Percentiles rank a stretch among this genome's conserved stretches.
Evolutionary conservation across 2,888 invertebrate species (phyloP).

Genomic region (Oscheius sp.): DNA sequence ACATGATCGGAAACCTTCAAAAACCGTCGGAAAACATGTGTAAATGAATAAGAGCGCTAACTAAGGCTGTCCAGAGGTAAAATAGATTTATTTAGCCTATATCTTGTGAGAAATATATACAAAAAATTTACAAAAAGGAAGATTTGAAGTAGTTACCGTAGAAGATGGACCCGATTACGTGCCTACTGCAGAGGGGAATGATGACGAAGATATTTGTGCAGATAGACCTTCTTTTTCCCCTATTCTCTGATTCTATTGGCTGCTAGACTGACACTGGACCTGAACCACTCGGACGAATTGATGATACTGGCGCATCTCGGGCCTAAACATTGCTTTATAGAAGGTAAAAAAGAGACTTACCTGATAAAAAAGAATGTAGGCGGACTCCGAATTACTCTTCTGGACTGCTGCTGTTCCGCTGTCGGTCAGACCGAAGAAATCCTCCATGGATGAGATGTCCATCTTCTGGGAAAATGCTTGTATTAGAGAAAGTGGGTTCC

Average conservation of each 20-base stretch:
- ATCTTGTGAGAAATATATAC: no score
- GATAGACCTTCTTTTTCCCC: background rate
- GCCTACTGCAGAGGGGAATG: slow-evolving; percentile 30
- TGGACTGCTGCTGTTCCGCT: slow-evolving; percentile 79
- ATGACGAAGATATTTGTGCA: slow-evolving; percentile 13
- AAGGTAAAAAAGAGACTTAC: slow-evolving; percentile 2
- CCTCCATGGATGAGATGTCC: slow-evolving; percentile 97
- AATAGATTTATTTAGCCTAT: no score
- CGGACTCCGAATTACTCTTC: slow-evolving; percentile 95
- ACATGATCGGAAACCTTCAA: no score
- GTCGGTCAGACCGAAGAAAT: slow-evolving; percentile 94
- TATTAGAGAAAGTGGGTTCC: background rate
- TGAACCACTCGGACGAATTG: slow-evolving; percentile 34
- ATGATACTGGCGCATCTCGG: slow-evolving; percentile 24
- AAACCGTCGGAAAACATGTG: no score
- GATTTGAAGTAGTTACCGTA: slow-evolving; percentile 16
- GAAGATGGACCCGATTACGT: slow-evolving; percentile 36
- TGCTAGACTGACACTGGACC: slow-evolving; percentile 32
- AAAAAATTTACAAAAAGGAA: no score
- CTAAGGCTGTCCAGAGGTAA: no score
- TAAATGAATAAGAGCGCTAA: no score
- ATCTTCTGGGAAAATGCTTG: slow-evolving; percentile 85
- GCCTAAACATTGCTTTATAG: slow-evolving; percentile 1
- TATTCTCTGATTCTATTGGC: no score
- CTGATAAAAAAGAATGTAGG: slow-evolving; percentile 95